Percentiles rank a stretch among this genome's conserved stretches.
Evolutionary conservation across 2,888 invertebrate species (phyloP).

Genomic region (Spilarctia lutea): DNA sequence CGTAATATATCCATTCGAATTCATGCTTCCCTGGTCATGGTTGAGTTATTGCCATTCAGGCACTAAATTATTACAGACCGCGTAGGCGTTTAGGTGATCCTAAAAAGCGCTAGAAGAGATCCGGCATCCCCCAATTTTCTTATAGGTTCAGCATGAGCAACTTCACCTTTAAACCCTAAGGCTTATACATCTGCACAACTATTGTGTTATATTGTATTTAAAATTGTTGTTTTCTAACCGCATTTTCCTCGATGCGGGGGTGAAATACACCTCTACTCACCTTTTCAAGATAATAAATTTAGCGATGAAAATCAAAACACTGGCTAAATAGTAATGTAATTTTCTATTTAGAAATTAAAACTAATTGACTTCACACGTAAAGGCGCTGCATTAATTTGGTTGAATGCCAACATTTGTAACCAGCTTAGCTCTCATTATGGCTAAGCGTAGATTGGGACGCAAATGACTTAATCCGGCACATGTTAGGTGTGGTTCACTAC

Average conservation of each 20-base stretch:
- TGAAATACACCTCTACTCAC: neutral
- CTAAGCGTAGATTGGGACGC: neutral
- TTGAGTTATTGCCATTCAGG: no score
- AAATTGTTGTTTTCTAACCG: no score
- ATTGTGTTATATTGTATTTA: no score
- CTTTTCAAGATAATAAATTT: neutral
- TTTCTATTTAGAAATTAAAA: neutral
- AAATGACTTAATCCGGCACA: constrained; percentile 1
- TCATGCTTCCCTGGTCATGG: no score
- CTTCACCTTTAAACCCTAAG: no score
- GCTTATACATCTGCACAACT: no score
- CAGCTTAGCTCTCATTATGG: constrained; percentile 4
- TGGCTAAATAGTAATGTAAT: neutral
- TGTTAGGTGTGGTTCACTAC: neutral
- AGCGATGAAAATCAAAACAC: neutral
- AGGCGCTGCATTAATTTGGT: neutral
- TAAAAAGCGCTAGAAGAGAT: no score
- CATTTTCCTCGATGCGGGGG: neutral
- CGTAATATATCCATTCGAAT: no score
- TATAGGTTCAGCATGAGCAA: no score
- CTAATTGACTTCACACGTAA: neutral
- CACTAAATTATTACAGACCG: no score
- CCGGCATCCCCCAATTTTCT: no score
- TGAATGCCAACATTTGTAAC: constrained; percentile 2
- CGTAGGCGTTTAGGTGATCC: no score